A percentile compares a stretch with the other conserved stretches of the same genome.
Conservation (phyloP, 2,113 vertebrate species). For the Cinclus cinclus region DNA sequence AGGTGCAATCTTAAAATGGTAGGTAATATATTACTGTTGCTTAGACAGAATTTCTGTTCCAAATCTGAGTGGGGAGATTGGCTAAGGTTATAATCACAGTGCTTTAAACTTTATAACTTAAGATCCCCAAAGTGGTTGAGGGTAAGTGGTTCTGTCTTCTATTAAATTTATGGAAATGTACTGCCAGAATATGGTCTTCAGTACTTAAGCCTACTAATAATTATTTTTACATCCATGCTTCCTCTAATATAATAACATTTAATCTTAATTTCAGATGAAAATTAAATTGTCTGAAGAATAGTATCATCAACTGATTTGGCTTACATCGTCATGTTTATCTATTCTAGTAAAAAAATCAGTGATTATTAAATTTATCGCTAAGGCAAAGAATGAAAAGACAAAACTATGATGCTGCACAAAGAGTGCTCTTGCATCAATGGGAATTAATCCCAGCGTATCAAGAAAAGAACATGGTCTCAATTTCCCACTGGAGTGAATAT, state of each 20-base stretch:
- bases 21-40: background rate
- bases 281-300: conserved; percentile 21
- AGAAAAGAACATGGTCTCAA: background rate
- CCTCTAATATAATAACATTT: background rate
- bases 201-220: background rate
- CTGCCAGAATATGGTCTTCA: background rate
- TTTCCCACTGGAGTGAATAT: conserved; percentile 6
- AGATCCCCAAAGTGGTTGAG: background rate
- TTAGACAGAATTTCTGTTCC: background rate
- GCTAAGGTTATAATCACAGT: background rate
- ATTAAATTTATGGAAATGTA: background rate
- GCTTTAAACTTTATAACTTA: background rate
- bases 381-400: background rate
- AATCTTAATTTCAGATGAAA: conserved; percentile 3
- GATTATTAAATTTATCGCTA: conserved; percentile 8
- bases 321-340: conserved; percentile 6
- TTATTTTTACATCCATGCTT: conserved; percentile 23
- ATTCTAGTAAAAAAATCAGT: conserved; percentile 34
- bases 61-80: background rate
- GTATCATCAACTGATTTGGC: background rate
- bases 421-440: background rate
- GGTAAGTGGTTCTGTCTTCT: background rate
- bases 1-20: background rate
- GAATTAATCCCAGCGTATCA: conserved; percentile 4
- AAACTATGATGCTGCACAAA: background rate